Evolutionary conservation across 2,113 vertebrate genomes (phyloP), one percentile per base, ranked within the genome.

Genomic region (Tricholaema leucomelas): DNA sequence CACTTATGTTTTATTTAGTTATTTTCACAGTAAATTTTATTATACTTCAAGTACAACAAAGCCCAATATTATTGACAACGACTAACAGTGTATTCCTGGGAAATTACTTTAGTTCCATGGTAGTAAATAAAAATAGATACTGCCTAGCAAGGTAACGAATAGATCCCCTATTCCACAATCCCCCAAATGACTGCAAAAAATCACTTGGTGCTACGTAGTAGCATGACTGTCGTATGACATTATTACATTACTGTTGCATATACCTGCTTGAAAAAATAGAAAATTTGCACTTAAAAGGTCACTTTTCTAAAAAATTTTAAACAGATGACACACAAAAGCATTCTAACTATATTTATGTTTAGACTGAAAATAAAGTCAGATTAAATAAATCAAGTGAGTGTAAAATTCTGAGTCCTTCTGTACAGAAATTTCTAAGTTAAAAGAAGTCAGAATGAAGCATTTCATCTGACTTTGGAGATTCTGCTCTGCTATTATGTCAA

Each of bases 121-220:
- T 20, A 2, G 17, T 50, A 17, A 30, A 55, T 25, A 67, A 36
- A 86, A 74, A 30, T 24, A 67, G 46, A 67, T 71, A 75, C 4
- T 10, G 0, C 35, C 63, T 72, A 46, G 17, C 3, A 56, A 80
- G 40, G 27, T 52, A 93, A 75, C 25, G 50, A 76, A 65, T 3
- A 81, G 75, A 89, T 73, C 4, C 2, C 76, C 21, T 73, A 5
- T 70, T 89, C 48, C 46, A 5, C 56, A 70, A 64, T 11, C 5
- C 14, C 72, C 3, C 3, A 88, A 82, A 58, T 12, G 18, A 48
- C 50, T 66, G 15, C 48, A 91, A 87, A 59, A 54, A 1, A 1
- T 0, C 5, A 8, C 12, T 59, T 12, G 65, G 28, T 38, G 17
- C 2, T 73, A 23, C 3, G 0, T 31, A 48, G 6, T 46, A 64